Conservation (phyloP, 2,113 vertebrate species). For the Macaca mulatta region DNA sequence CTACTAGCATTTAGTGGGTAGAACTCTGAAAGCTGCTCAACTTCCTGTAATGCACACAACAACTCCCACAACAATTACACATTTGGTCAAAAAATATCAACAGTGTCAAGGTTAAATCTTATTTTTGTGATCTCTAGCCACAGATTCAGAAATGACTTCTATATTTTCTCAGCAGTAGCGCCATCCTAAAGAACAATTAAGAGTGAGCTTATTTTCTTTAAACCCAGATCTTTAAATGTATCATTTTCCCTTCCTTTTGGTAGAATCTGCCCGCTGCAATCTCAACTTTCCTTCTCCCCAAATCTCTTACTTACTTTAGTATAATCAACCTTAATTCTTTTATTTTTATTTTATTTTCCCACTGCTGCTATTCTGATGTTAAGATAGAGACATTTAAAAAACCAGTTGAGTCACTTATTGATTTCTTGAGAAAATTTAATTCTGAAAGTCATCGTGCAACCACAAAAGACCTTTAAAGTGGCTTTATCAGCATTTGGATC, state of each 20-base stretch:
- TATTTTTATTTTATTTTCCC: not conserved
- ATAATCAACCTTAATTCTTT: not conserved
- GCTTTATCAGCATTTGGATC: not conserved
- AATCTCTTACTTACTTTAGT: not conserved
- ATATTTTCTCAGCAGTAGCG: not conserved
- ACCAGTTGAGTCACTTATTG: not conserved
- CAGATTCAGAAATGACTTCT: not conserved
- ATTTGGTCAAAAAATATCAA: not conserved
- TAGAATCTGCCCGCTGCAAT: not conserved
- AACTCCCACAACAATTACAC: not conserved
- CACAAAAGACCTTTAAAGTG: not conserved
- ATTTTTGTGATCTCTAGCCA: not conserved
- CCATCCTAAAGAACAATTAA: not conserved
- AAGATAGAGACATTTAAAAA: not conserved
- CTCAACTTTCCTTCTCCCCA: not conserved
- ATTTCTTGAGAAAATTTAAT: constrained; percentile 14
- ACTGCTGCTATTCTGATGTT: not conserved
- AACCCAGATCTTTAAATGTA: not conserved
- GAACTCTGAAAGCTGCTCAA: not conserved
- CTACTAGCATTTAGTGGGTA: not conserved
- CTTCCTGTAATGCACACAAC: not conserved
- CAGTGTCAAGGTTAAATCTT: not conserved
- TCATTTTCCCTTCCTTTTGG: not conserved
- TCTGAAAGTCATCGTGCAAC: not conserved
- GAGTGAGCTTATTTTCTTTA: not conserved